phyloP scores from a whole-genome alignment of 2,797 vertebrate species.

The Neopelma chrysocephalum region DNA sequence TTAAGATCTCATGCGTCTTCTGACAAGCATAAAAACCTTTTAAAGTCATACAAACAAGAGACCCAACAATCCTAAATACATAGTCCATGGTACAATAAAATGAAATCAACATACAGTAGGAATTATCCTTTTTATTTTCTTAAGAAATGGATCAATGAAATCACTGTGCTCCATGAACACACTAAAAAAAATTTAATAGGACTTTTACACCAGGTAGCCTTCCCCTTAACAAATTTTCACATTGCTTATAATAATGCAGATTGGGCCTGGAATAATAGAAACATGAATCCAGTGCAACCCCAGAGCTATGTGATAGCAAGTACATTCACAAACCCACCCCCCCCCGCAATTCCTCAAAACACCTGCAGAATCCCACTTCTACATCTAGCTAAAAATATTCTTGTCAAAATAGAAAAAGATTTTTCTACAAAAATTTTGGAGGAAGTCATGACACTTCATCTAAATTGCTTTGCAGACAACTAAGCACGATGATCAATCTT shows the following conservation, averaged over 20 bases:
- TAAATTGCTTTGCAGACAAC: neutral
- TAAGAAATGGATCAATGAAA: conserved; percentile 49
- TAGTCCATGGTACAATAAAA: neutral
- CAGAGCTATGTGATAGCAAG: neutral
- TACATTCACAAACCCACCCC: neutral
- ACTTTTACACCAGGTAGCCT: neutral
- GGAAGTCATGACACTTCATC: neutral
- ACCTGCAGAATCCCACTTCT: neutral
- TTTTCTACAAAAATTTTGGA: conserved; percentile 35
- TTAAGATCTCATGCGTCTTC: neutral
- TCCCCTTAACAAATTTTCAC: neutral
- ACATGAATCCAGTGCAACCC: neutral
- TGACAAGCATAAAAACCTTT: neutral
- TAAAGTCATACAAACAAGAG: neutral
- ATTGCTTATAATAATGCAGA: conserved; percentile 8
- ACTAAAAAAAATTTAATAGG: neutral
- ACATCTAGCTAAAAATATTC: conserved; percentile 57
- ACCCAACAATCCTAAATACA: neutral
- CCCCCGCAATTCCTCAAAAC: neutral
- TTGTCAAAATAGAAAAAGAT: conserved; percentile 65
- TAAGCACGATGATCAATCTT: neutral
- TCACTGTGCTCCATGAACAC: conserved; percentile 26
- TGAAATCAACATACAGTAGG: neutral
- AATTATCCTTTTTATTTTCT: conserved; percentile 57
- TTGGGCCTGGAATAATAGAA: neutral